phyloP scores from a whole-genome alignment of 2,888 invertebrate genomes.

The Drosophila planitibia region DNA sequence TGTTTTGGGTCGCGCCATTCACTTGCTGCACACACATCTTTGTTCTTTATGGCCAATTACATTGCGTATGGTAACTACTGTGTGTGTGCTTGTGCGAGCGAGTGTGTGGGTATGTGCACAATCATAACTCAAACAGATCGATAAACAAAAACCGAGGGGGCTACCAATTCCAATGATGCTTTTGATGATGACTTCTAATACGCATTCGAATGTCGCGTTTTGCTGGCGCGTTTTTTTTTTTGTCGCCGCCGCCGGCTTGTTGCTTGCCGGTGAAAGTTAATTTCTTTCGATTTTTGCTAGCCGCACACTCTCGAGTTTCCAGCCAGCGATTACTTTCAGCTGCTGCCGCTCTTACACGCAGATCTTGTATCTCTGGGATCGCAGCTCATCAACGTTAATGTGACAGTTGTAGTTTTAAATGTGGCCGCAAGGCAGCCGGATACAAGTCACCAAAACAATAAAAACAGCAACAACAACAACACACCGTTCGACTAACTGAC shows the following conservation, averaged over 20 bases:
- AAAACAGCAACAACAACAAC: conserved; percentile 6
- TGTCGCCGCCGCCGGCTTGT: conserved; percentile 49
- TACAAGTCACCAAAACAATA: conserved; percentile 18
- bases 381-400: conserved; percentile 77
- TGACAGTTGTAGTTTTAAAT: conserved; percentile 72
- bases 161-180: conserved; percentile 28
- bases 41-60: conserved; percentile 30
- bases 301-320: conserved; percentile 65
- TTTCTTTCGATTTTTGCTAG: conserved; percentile 74
- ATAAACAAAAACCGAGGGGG: neutral
- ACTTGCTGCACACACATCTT: conserved; percentile 26
- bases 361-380: conserved; percentile 43
- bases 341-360: conserved; percentile 16
- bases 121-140: conserved; percentile 18
- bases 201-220: conserved; percentile 57
- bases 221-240: conserved; percentile 36
- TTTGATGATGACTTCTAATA: conserved; percentile 70
- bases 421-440: conserved; percentile 48
- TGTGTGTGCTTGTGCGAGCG: neutral
- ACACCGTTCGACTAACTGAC: conserved; percentile 19
- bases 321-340: conserved; percentile 71
- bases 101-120: conserved; percentile 3
- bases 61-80: neutral
- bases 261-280: conserved; percentile 62
- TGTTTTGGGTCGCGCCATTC: conserved; percentile 23